Percentiles rank a stretch among this genome's conserved stretches.
Conservation (phyloP, 1,140 invertebrate genomes). For the Hycleus cichorii region DNA sequence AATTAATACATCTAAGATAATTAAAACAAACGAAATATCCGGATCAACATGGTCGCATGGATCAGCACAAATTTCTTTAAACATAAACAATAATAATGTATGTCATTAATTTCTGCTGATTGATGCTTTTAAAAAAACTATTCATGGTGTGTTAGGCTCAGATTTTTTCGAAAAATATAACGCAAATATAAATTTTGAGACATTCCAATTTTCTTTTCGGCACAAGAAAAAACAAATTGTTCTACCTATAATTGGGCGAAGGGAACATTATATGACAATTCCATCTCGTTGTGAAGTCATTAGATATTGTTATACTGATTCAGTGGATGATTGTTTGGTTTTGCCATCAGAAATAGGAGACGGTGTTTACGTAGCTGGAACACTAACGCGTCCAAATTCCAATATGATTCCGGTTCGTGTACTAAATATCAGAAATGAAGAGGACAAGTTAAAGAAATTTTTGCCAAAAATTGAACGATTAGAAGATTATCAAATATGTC, state of each 20-base stretch:
- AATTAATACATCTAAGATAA: slow-evolving; percentile 7
- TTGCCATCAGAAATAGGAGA: not conserved
- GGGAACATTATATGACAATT: slow-evolving; percentile 7
- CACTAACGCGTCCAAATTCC: not conserved
- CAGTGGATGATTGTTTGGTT: not conserved
- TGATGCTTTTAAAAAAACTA: no score
- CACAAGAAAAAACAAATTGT: no score
- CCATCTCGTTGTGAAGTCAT: slow-evolving; percentile 18
- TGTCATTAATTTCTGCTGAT: no score
- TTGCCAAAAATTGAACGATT: slow-evolving; percentile 11
- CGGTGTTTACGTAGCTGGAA: slow-evolving; percentile 15
- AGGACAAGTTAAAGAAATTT: slow-evolving; percentile 18
- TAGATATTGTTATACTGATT: slow-evolving; percentile 11
- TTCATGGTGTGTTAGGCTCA: no score
- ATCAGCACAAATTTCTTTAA: no score
- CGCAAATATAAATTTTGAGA: no score
- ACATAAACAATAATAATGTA: no score
- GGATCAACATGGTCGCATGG: no score
- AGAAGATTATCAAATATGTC: slow-evolving; percentile 3
- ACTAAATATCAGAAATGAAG: slow-evolving; percentile 16
- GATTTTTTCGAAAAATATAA: no score
- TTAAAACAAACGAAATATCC: no score
- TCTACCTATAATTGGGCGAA: not conserved
- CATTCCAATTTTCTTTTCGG: no score
- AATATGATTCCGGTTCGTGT: slow-evolving; percentile 16